Evolutionary conservation across 1,140 invertebrate genomes (phyloP).

Genomic region (Achatina immaculata): DNA sequence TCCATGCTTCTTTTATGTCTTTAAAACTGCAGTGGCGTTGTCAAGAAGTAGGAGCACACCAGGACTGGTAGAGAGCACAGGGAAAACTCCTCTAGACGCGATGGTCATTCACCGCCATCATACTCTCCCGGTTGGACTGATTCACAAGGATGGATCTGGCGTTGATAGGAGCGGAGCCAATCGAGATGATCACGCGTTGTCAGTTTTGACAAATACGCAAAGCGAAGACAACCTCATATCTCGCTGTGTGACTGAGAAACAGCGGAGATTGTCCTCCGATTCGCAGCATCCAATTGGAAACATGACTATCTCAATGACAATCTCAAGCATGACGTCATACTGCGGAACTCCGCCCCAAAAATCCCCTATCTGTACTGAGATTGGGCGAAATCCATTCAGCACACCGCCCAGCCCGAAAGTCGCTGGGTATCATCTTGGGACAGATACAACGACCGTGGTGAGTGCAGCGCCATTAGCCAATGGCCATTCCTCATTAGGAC

Average conservation of each 20-base stretch:
- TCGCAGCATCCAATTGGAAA: conserved; percentile 48
- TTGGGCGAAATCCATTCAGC: conserved; percentile 60
- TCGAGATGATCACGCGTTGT: conserved; percentile 25
- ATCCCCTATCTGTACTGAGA: conserved; percentile 55
- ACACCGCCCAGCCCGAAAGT: conserved; percentile 46
- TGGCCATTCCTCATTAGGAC: conserved; percentile 27
- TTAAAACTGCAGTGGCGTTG: conserved; percentile 87
- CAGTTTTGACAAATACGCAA: conserved; percentile 41
- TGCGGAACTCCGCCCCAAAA: conserved; percentile 58
- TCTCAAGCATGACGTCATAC: conserved; percentile 61
- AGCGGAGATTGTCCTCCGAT: conserved; percentile 34
- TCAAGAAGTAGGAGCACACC: conserved; percentile 94
- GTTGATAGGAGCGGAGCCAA: background rate
- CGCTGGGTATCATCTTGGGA: background rate
- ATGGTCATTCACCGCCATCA: conserved; percentile 75
- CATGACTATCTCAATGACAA: conserved; percentile 55
- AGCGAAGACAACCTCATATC: conserved; percentile 48
- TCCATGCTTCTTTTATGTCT: too few relatives aligned
- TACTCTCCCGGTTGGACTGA: conserved; percentile 75
- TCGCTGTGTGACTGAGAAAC: conserved; percentile 36
- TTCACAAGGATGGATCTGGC: conserved; percentile 44
- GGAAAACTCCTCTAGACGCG: conserved; percentile 88
- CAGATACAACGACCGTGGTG: conserved; percentile 40
- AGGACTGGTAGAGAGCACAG: conserved; percentile 90
- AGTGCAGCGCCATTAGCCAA: conserved; percentile 35